Conservation (phyloP, 2,797 vertebrate genomes). For the Gymnodraco acuticeps region DNA sequence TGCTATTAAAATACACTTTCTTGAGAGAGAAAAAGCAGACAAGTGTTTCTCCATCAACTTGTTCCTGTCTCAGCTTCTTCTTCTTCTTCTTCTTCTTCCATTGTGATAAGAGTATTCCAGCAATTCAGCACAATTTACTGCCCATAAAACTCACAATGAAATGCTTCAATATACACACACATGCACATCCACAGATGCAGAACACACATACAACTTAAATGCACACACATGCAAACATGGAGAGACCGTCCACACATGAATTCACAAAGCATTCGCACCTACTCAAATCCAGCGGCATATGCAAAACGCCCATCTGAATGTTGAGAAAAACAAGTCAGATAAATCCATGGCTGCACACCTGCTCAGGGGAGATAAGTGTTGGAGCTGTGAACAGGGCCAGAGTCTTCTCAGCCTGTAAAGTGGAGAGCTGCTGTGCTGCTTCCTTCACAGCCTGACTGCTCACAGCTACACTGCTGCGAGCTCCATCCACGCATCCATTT, state of each 20-base stretch:
- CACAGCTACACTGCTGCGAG: conserved; percentile 18
- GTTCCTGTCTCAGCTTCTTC: conserved; percentile 27
- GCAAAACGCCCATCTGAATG: conserved; percentile 33
- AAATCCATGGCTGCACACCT: conserved; percentile 49
- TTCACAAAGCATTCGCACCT: neutral
- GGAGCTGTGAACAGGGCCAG: conserved; percentile 56
- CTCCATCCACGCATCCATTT: conserved; percentile 16
- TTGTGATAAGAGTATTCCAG: conserved; percentile 35
- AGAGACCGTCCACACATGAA: neutral
- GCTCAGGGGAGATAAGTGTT: conserved; percentile 72
- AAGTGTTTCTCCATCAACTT: conserved; percentile 16
- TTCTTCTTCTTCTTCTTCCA: conserved; percentile 16
- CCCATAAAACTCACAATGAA: neutral
- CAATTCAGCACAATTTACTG: conserved; percentile 22
- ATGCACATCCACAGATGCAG: neutral
- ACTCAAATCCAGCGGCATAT: conserved; percentile 12
- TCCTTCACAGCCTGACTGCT: conserved; percentile 44
- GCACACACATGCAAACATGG: neutral
- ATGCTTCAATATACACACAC: neutral
- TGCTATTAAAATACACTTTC: conserved; percentile 9
- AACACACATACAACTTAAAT: conserved; percentile 6
- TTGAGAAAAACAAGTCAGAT: conserved; percentile 45
- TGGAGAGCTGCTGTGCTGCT: conserved; percentile 44
- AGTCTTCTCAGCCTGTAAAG: conserved; percentile 55
- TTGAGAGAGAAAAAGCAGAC: conserved; percentile 10